Conservation (phyloP, 2,113 vertebrate genomes). For the Sciurus niger region DNA sequence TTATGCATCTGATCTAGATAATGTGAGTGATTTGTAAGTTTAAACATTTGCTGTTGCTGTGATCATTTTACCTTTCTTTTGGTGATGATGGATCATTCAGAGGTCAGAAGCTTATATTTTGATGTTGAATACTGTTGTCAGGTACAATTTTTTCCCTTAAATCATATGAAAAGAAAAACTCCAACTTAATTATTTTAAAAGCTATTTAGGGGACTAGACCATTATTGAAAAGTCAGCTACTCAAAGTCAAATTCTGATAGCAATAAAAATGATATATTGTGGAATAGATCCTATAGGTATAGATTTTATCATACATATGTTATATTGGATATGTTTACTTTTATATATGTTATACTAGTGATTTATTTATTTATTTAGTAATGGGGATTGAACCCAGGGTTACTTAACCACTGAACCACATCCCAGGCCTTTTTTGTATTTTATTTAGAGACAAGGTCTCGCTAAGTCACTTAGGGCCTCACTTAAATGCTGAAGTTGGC, state of each 20-base stretch:
- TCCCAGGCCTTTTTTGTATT: too few relatives aligned
- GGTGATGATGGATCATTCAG: background rate
- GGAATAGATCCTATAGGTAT: background rate
- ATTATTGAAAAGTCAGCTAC: slow-evolving; percentile 8
- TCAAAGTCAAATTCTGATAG: slow-evolving; percentile 43
- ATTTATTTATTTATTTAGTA: background rate
- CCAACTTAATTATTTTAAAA: slow-evolving; percentile 40
- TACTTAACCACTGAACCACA: too few relatives aligned
- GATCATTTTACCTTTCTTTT: background rate
- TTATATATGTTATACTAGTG: background rate
- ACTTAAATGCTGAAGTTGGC: too few relatives aligned
- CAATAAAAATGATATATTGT: slow-evolving; percentile 43
- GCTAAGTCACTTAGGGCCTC: too few relatives aligned
- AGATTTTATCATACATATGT: slow-evolving; percentile 4
- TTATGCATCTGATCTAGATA: background rate
- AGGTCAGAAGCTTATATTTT: slow-evolving; percentile 31
- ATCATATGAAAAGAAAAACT: slow-evolving; percentile 31
- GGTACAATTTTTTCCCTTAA: background rate
- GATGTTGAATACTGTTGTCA: background rate
- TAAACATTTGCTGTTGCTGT: slow-evolving; percentile 19
- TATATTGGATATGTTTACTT: background rate
- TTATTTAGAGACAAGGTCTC: too few relatives aligned
- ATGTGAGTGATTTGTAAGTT: background rate
- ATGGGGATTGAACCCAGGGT: too few relatives aligned
- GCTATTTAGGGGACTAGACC: background rate